These are phyloP conservation scores for Dryas iulia DNA, from an alignment of 1,140 invertebrate species.

Conservation along the genomic window DNA sequence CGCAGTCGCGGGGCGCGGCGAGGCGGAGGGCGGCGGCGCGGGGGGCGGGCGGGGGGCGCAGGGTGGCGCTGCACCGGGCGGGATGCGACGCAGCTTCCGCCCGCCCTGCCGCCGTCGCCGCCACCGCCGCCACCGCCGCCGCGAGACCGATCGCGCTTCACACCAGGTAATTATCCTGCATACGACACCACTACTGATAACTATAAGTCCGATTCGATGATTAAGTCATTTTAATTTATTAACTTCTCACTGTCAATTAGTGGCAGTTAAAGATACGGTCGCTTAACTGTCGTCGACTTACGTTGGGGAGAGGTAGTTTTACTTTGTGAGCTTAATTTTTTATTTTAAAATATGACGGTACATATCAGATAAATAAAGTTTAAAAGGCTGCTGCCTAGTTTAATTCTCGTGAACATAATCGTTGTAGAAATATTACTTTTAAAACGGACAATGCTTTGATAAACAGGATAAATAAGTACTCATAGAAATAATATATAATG, in stretches of 20 bases:
- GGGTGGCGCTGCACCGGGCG: conserved; percentile 48
- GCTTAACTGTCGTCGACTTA: not conserved
- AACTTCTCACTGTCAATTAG: conserved; percentile 15
- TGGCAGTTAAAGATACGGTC: not conserved
- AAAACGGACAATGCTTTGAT: too few relatives aligned
- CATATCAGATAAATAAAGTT: not conserved
- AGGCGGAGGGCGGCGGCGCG: conserved; percentile 17
- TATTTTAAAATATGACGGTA: too few relatives aligned
- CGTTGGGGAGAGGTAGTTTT: not conserved
- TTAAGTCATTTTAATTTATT: conserved; percentile 8
- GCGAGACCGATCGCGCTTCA: conserved; percentile 39
- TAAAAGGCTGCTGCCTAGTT: too few relatives aligned
- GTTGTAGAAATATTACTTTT: too few relatives aligned
- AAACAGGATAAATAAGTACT: too few relatives aligned
- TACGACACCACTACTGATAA: conserved; percentile 13
- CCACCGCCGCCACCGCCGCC: conserved; percentile 3
- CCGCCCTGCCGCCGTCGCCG: conserved; percentile 49
- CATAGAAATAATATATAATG: not conserved
- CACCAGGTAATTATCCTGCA: conserved; percentile 27
- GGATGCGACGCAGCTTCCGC: conserved; percentile 68
- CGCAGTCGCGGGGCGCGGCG: conserved; percentile 35
- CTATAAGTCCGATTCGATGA: conserved; percentile 11
- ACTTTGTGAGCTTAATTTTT: not conserved
- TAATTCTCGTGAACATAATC: too few relatives aligned
- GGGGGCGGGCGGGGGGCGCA: conserved; percentile 25